Conservation (phyloP, 1,140 invertebrate genomes). For the Drosophila setifemur region DNA sequence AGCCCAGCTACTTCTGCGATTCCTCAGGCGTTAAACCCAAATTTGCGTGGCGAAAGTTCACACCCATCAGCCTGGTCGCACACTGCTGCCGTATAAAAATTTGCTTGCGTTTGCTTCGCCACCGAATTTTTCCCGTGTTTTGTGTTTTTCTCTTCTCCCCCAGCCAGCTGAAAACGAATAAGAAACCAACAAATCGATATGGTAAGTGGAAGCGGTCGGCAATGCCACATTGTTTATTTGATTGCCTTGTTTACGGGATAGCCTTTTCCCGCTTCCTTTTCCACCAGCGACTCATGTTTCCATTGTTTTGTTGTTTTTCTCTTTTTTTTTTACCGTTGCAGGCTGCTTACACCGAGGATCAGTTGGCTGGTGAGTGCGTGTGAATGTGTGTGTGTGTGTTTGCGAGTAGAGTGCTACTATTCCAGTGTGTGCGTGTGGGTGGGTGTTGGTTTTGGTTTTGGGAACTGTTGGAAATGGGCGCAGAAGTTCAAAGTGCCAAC, state of each 20-base stretch:
- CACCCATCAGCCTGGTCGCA: no score
- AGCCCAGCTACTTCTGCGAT: no score
- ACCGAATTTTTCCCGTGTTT: slow-evolving; percentile 61
- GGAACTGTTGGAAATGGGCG: slow-evolving; percentile 33
- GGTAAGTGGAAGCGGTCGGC: slow-evolving; percentile 39
- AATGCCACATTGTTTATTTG: not conserved
- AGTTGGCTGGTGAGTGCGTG: slow-evolving; percentile 91
- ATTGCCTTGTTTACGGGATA: not conserved
- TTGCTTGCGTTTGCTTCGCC: slow-evolving; percentile 41
- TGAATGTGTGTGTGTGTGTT: slow-evolving; percentile 4
- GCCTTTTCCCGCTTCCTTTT: not conserved
- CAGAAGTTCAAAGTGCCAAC: slow-evolving; percentile 60
- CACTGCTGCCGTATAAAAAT: slow-evolving; percentile 22
- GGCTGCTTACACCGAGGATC: slow-evolving; percentile 94
- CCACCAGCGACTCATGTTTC: not conserved
- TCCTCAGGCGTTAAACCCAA: no score
- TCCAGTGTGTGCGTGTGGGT: slow-evolving; percentile 21
- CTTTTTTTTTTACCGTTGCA: slow-evolving; percentile 83
- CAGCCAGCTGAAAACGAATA: slow-evolving; percentile 41
- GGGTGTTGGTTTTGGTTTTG: slow-evolving; percentile 18
- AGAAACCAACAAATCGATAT: slow-evolving; percentile 51
- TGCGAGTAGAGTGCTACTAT: no score
- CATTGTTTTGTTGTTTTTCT: slow-evolving; percentile 20
- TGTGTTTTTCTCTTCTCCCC: slow-evolving; percentile 57
- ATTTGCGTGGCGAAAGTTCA: no score